These are phyloP conservation scores for Plebejus argus DNA, from an alignment of 2,888 invertebrate genomes.

Conservation along the genomic window DNA sequence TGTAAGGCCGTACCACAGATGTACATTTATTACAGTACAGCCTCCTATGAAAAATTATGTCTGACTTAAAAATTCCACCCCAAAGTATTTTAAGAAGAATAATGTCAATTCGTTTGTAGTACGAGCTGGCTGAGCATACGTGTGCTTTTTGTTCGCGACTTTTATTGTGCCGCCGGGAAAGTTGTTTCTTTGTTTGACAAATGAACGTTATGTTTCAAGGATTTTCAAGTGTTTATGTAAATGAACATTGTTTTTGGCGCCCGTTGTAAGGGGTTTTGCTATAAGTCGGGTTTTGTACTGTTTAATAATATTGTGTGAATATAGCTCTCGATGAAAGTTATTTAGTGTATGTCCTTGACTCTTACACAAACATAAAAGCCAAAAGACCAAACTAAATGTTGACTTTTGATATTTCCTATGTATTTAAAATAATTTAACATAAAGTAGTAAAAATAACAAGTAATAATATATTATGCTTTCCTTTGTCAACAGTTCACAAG, in stretches of 20 bases:
- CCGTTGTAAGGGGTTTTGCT: not conserved
- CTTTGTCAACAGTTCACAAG: conserved; percentile 72
- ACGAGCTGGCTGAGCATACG: conserved; percentile 2
- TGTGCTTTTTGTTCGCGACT: conserved; percentile 26
- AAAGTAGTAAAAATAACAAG: not conserved
- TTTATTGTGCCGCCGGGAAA: conserved; percentile 20
- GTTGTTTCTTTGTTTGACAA: conserved; percentile 29
- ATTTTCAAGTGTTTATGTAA: conserved; percentile 25
- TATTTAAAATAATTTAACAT: too few relatives aligned
- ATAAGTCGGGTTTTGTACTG: not conserved
- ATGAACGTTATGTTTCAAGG: conserved; percentile 19
- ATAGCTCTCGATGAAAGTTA: not conserved
- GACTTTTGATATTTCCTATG: not conserved
- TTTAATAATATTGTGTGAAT: not conserved
- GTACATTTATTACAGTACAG: not conserved
- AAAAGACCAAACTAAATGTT: not conserved
- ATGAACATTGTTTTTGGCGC: conserved; percentile 11
- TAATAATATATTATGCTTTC: conserved; percentile 26
- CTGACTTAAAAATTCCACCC: conserved; percentile 26
- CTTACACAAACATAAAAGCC: too few relatives aligned
- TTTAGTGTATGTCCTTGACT: too few relatives aligned
- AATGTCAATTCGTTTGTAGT: conserved; percentile 21
- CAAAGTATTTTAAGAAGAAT: conserved; percentile 13
- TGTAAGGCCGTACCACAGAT: too few relatives aligned
- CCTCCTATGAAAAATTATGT: not conserved